phyloP scores from a whole-genome alignment of 1,140 invertebrate genomes.

The Micrasema longulum region DNA sequence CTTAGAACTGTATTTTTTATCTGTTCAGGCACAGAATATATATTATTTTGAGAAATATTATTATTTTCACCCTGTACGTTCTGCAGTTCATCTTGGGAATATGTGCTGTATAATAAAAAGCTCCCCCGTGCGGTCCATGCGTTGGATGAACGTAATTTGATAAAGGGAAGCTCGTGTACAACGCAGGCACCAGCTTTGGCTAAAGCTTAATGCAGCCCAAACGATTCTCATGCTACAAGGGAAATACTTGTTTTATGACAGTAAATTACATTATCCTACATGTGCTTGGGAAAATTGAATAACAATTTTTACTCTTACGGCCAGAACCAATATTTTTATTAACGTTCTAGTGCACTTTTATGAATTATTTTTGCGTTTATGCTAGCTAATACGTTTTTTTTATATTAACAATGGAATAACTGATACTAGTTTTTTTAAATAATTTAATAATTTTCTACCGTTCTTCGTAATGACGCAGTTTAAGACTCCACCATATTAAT shows the following conservation, averaged over 20 bases:
- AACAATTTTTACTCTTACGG: slow-evolving; percentile 17
- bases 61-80: not conserved
- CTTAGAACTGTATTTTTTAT: too few relatives aligned
- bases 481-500: too few relatives aligned
- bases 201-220: slow-evolving; percentile 36
- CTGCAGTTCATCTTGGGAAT: not conserved
- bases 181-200: slow-evolving; percentile 16
- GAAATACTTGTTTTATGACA: slow-evolving; percentile 38
- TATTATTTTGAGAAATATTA: too few relatives aligned
- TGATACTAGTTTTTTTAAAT: too few relatives aligned
- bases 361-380: too few relatives aligned
- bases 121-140: slow-evolving; percentile 34
- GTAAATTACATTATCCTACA: slow-evolving; percentile 29
- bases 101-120: slow-evolving; percentile 38
- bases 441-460: too few relatives aligned
- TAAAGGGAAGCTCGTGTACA: slow-evolving; percentile 38
- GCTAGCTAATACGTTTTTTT: too few relatives aligned
- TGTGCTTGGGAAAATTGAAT: slow-evolving; percentile 24
- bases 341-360: too few relatives aligned
- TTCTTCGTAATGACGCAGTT: too few relatives aligned
- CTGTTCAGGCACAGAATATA: too few relatives aligned
- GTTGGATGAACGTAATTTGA: slow-evolving; percentile 43
- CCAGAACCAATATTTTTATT: not conserved
- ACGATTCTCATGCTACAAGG: not conserved
- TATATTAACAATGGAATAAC: too few relatives aligned